Evolutionary conservation across 2,113 vertebrate species (phyloP).

Genomic region (Collichthys lucidus): DNA sequence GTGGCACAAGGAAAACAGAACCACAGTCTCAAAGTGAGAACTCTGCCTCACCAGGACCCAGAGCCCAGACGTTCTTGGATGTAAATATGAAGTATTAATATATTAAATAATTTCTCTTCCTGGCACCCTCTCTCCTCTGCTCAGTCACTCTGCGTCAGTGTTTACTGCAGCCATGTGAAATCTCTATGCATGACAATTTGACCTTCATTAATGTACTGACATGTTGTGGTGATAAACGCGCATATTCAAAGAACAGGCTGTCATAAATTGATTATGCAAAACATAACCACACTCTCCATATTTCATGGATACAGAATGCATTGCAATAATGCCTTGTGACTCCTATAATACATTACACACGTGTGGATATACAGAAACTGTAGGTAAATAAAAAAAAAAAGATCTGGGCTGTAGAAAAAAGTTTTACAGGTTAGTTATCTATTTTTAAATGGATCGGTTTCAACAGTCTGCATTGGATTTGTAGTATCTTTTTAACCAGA

Average conservation of each 20-base stretch:
- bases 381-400: background rate
- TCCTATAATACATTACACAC: background rate
- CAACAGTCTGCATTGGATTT: background rate
- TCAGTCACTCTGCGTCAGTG: constrained; percentile 15
- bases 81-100: constrained; percentile 6
- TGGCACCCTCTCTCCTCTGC: background rate
- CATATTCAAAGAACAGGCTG: constrained; percentile 18
- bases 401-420: background rate
- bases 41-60: background rate
- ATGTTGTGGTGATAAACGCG: constrained; percentile 26
- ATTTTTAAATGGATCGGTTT: background rate
- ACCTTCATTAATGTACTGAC: constrained; percentile 37
- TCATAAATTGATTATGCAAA: constrained; percentile 27
- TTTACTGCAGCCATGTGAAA: constrained; percentile 27
- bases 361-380: background rate
- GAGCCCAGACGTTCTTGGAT: background rate
- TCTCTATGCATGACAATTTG: constrained; percentile 34
- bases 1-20: background rate
- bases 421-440: background rate
- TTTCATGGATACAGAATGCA: background rate
- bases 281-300: background rate
- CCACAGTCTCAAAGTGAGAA: background rate
- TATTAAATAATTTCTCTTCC: background rate
- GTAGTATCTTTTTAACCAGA: background rate
- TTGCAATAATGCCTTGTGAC: background rate